Conservation (phyloP, 2,797 vertebrate species). For the Mormyrops boulengeri region DNA sequence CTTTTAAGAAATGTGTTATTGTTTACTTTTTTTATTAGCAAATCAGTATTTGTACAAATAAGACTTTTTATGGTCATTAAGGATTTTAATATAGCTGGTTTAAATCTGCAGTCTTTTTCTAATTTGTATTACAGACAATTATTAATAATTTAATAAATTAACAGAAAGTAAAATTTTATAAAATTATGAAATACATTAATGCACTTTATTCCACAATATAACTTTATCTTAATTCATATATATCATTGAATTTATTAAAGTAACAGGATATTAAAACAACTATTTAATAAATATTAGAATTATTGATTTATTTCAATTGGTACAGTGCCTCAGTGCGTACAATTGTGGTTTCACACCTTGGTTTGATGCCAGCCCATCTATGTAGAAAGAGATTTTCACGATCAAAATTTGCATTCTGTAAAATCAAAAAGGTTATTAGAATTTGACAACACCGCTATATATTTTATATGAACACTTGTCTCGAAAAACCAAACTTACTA, state of each 20-base stretch:
- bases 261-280: not conserved
- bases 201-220: not conserved
- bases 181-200: not conserved
- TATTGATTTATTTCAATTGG: not conserved
- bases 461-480: not conserved
- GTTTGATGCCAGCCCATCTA: not conserved
- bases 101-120: not conserved
- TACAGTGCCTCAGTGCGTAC: not conserved
- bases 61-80: not conserved
- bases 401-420: not conserved
- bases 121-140: not conserved
- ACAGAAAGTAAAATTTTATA: not conserved
- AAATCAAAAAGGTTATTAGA: not conserved
- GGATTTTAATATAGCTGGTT: not conserved
- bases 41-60: not conserved
- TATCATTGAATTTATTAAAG: not conserved
- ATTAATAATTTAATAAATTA: not conserved
- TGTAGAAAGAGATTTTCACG: not conserved
- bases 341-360: not conserved
- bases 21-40: not conserved
- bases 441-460: not conserved
- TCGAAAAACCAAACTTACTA: not conserved
- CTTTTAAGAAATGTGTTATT: not conserved
- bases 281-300: not conserved
- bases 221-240: not conserved